Evolutionary conservation across 2,113 vertebrate species (phyloP), one percentile per base, ranked within the genome.

Genomic region (Lepisosteus osseus): DNA sequence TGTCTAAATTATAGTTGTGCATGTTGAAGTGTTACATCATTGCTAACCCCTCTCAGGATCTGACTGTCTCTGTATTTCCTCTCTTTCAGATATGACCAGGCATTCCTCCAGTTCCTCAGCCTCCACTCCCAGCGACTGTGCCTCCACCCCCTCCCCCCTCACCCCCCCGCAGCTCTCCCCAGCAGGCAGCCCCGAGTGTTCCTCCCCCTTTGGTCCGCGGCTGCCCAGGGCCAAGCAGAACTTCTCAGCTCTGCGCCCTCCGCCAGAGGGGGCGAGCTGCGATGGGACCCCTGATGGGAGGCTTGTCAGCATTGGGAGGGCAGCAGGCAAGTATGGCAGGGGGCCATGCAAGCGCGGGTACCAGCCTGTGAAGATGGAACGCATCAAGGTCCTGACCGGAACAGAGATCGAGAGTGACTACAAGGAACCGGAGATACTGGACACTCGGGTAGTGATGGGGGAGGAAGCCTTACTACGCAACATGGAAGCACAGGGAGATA

Each of bases 381-480:
- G 92, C 74, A 93, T 93, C 74, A 93, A 92, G 88, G 92, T 92
- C 63, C 79, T 93, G 73, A 93, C 88, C 74, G 92, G 92, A 69
- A 87, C 86, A 66, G 91, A 93, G 76, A 86, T 92, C 70, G 91
- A 92, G 67, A 92, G 92, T 68, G 90, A 93, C 76, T 90, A 84
- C 74, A 88, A 86, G 79, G 89, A 91, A 65, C 78, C 82, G 54
- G 87, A 90, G 11, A 83, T 85, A 3, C 87, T 94, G 72, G 94
- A 95, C 69, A 85, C 93, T 42, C 85, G 95, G 73, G 93, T 96
- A 8, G 96, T 96, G 67, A 96, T 96, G 94, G 96, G 95, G 0
- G 92, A 97, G 82, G 95, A 98, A 80, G 93, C 95, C 0, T 76
- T 84, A 71, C 83, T 92, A 57, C 90, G 85, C 70, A 83, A 82